Percentiles rank a stretch among this genome's conserved stretches.
These are phyloP conservation scores for Halichondria panicea DNA, from an alignment of 37 sponge, comb jelly and placozoan species.

Conservation along the genomic window DNA sequence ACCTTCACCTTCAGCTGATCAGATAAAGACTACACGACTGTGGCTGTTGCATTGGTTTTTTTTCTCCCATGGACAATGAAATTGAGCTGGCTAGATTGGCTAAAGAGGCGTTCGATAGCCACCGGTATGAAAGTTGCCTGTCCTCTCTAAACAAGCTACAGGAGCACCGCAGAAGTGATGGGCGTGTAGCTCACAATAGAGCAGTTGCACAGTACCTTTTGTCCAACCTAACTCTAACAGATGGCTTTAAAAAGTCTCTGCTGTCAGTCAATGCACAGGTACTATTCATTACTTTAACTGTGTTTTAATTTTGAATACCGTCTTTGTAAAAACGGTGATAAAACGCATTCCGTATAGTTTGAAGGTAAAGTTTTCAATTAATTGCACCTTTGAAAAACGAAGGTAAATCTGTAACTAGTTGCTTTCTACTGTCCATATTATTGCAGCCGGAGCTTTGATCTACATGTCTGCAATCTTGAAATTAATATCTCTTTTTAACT, in stretches of 20 bases:
- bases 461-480: too few species aligned
- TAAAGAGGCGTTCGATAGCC: slow-evolving; percentile 66
- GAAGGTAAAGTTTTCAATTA: background rate
- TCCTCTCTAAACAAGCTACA: slow-evolving; percentile 71
- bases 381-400: background rate
- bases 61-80: slow-evolving; percentile 21
- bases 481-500: too few species aligned
- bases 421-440: too few species aligned
- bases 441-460: too few species aligned
- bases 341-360: slow-evolving; percentile 4
- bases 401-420: too few species aligned
- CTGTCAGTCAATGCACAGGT: slow-evolving; percentile 69
- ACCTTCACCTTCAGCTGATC: too few species aligned
- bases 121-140: slow-evolving; percentile 80
- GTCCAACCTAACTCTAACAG: slow-evolving; percentile 86
- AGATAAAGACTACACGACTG: too few species aligned
- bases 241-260: slow-evolving; percentile 77
- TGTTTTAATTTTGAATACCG: background rate
- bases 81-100: slow-evolving; percentile 58
- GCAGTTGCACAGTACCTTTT: slow-evolving; percentile 82
- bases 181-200: slow-evolving; percentile 77
- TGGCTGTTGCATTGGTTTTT: too few species aligned
- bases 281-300: background rate
- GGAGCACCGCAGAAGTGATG: slow-evolving; percentile 69
- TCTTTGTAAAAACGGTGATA: too few species aligned